Evolutionary conservation across 1,140 invertebrate species (phyloP).

Genomic region (Frieseomelitta varia): DNA sequence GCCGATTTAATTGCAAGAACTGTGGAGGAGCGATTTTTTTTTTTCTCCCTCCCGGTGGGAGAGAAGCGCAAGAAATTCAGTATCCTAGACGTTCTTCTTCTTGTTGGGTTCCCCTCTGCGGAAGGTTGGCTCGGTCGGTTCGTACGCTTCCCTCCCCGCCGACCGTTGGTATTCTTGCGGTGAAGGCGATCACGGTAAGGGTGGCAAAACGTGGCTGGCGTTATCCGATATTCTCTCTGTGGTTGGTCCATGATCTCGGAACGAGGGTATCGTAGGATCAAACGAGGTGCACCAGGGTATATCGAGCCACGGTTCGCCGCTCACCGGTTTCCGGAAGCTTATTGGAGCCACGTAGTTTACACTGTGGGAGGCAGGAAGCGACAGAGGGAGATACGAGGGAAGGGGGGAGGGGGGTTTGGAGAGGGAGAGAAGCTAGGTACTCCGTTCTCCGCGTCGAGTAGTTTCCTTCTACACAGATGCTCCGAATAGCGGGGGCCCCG

Average conservation of each 20-base stretch:
- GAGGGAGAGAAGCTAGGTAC: neutral
- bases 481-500: conserved; percentile 2
- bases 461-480: conserved; percentile 38
- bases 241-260: conserved; percentile 63
- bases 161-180: conserved; percentile 38
- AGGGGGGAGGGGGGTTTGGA: too few species aligned
- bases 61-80: neutral
- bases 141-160: conserved; percentile 9
- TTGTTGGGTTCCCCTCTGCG: neutral
- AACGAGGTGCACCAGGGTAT: conserved; percentile 58
- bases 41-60: neutral
- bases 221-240: conserved; percentile 69
- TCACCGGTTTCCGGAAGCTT: conserved; percentile 63
- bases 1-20: conserved; percentile 56
- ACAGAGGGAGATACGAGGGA: conserved; percentile 33
- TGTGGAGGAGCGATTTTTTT: conserved; percentile 22
- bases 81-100: neutral
- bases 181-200: conserved; percentile 31
- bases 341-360: conserved; percentile 65
- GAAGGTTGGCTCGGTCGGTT: conserved; percentile 16
- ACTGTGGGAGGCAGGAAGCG: conserved; percentile 36
- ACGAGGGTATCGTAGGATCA: conserved; percentile 63
- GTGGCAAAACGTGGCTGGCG: conserved; percentile 60
- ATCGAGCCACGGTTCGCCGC: conserved; percentile 52
- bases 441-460: neutral